Base-by-base conservation (phyloP, 2,113 vertebrate species). In the Astur gentilis region DNA sequence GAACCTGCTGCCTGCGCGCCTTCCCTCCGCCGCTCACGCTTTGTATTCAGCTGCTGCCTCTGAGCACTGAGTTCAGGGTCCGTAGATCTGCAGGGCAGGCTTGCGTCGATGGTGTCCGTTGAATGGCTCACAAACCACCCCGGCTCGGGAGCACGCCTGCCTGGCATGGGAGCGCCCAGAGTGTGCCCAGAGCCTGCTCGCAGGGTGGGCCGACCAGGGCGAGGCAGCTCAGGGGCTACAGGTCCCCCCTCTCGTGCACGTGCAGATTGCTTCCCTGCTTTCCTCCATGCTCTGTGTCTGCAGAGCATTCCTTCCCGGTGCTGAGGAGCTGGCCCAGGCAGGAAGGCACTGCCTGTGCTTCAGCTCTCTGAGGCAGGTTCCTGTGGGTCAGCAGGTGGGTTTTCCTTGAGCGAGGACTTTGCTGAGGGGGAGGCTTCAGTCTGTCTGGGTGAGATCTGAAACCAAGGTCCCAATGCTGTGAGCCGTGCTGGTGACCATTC, bases 191-290 rank as follows among this genome's bases (percentile, higher is more conserved):
- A 17, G 8, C 6, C 49, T 1, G 7, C 61, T 73, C 13, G 13
- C 47, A 1, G 66, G 34, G 10, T 10, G n/a, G 23, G 13, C 34
- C 3, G 2, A 31, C 27, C 1, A 0, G 29, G 64, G 4, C 1
- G 1, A 25, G 62, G 36, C 0, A 3, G 29, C 49, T 50, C 44
- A 0, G 64, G 54, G 31, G 2, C 23, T 71, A 66, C 71, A 11
- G 40, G 25, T 31, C n/a, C 31, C 36, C 22, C 4, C 4, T 60
- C 6, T 29, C n/a, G 0, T 5, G 29, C 36, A 10, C 0, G 1
- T 32, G 27, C 64, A 1, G 13, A 23, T 55, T 21, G 36, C 16
- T n/a, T 32, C 22, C 13, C 9, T 2, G 1, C 34, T 67, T 54
- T 25, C 6, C 19, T 67, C 36, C 11, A 2, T 27, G 7, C 55